Base-by-base conservation (phyloP, 2,888 invertebrate genomes). In the Phania funesta region DNA sequence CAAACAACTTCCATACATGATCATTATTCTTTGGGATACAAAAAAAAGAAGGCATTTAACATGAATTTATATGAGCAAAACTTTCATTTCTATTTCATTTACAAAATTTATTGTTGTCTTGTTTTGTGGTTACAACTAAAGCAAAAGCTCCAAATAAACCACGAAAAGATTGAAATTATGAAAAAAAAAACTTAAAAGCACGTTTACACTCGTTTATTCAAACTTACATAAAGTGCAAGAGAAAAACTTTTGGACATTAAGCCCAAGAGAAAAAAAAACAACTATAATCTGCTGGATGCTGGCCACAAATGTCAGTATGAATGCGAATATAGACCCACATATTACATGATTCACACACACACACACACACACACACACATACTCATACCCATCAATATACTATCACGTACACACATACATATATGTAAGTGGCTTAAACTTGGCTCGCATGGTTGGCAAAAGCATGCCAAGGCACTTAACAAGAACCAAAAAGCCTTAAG, bases 71-170 rank as follows among this genome's bases (percentile, higher is more conserved):
- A 60, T 68, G 56, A 52, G 24, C 29, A 20, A 79, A 75, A 71
- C 46, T 73, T 62, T 67, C 60, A 35, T 67, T 71, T 80, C 46
- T 88, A 87, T 88, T 88, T 67, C 20, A 87, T 87, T 88, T 87
- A 86, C 86, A 85, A 88, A 88, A 89, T 87, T 86, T 87, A 88
- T 87, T 87, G 85, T 86, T 87, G 22, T 24, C 38, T 16, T 6
- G 22, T 35, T 73, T 29, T 86, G 85, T 83, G 32, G 41, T 68
- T 58, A 60, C 50, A 87, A 29, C 24, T 46, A 41, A 54, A 86
- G 84, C 84, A 84, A 85, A 80, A 22, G 56, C 29, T 41, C 68
- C 62, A 67, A 70, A 50, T 85, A 79, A 82, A 83, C 24, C 73
- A 76, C 35, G 38, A 73, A 48, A 60, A 54, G 38, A 67, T 58